Evolutionary conservation across 2,113 vertebrate genomes (phyloP).

Genomic region (Corvus moneduloides): DNA sequence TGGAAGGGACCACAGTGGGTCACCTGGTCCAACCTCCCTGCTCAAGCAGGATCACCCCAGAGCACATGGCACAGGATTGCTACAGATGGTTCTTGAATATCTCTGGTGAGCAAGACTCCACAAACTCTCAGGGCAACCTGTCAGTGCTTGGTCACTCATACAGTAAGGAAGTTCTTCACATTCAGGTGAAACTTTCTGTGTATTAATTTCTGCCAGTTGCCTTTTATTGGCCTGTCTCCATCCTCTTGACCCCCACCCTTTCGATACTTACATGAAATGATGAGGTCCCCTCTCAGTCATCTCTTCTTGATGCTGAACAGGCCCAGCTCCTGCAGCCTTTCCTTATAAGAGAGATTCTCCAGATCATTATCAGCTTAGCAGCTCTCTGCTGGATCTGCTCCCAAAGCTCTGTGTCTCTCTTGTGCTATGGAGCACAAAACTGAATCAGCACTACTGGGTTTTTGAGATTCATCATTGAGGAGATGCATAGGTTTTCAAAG

Average conservation of each 20-base stretch:
- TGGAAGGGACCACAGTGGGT: neutral
- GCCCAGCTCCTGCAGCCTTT: neutral
- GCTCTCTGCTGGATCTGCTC: neutral
- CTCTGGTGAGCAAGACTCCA: neutral
- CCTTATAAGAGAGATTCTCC: neutral
- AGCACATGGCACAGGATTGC: too few relatives aligned
- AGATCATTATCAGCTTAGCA: accelerated
- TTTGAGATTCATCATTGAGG: neutral
- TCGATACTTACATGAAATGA: accelerated
- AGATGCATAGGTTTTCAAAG: neutral
- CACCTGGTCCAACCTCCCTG: neutral
- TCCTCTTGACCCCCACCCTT: accelerated
- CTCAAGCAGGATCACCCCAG: neutral
- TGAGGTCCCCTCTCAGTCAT: too few relatives aligned
- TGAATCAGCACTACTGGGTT: neutral
- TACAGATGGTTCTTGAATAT: neutral
- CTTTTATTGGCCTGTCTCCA: neutral
- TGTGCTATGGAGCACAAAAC: neutral
- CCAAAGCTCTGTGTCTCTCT: too few relatives aligned
- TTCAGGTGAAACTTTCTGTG: neutral
- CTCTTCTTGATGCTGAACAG: neutral
- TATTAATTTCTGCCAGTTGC: neutral
- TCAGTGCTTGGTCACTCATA: neutral
- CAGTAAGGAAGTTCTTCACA: neutral
- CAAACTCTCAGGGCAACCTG: accelerated